phyloP scores from a whole-genome alignment of 2,797 vertebrate species.

The Sylvia borin region DNA sequence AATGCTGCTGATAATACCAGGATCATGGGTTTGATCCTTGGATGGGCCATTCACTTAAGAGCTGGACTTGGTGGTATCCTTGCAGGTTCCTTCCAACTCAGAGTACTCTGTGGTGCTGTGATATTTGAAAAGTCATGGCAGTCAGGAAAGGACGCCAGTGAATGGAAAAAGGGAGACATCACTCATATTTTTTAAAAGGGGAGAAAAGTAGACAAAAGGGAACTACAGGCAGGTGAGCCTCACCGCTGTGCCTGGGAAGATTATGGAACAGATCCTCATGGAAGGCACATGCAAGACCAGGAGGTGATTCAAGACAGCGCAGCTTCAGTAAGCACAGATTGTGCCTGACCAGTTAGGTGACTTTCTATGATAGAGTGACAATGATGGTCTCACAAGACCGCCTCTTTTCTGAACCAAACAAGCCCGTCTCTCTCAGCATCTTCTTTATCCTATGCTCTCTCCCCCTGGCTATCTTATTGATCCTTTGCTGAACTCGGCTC shows the following conservation, averaged over 20 bases:
- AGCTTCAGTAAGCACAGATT: neutral
- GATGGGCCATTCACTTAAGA: neutral
- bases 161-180: neutral
- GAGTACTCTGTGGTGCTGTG: neutral
- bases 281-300: neutral
- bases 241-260: neutral
- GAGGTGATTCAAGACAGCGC: neutral
- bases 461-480: accelerated
- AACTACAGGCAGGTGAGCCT: neutral
- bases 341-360: neutral
- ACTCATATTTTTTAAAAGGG: neutral
- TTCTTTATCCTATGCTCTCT: neutral
- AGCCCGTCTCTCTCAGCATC: neutral
- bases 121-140: neutral
- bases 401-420: neutral
- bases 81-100: neutral
- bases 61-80: neutral
- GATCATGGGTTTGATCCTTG: neutral
- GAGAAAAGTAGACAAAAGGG: neutral
- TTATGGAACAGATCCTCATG: neutral
- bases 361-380: neutral
- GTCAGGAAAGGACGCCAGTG: neutral
- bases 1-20: neutral
- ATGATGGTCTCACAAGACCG: neutral
- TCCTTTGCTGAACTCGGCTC: neutral